Conservation (phyloP, 1,140 invertebrate species). For the Capitella teleta region DNA sequence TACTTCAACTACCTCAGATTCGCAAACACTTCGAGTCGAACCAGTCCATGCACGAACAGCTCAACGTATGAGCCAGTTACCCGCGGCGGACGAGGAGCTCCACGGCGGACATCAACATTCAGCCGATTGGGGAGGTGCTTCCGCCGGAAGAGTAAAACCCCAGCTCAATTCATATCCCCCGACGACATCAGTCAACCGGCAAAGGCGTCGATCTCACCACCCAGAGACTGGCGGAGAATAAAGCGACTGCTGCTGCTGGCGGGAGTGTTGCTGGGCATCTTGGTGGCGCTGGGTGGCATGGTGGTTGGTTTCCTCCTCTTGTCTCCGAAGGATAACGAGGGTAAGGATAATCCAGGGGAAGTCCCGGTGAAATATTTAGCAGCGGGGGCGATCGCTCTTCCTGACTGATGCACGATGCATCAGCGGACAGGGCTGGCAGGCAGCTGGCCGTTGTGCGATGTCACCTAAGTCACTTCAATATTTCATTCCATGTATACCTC, state of each 20-base stretch:
- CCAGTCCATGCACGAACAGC: not conserved
- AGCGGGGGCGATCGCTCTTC: too few species aligned
- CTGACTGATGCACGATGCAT: too few species aligned
- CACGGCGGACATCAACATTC: too few species aligned
- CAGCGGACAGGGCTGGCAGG: too few species aligned
- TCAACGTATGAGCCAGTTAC: not conserved
- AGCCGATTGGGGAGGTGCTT: not conserved
- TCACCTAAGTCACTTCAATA: too few species aligned
- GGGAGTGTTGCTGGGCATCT: not conserved
- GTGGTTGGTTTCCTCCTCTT: constrained; percentile 7
- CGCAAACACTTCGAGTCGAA: not conserved
- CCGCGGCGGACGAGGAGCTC: not conserved
- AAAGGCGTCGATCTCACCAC: not conserved
- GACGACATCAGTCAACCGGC: too few species aligned
- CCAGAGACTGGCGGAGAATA: not conserved
- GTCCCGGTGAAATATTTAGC: too few species aligned
- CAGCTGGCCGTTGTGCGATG: too few species aligned
- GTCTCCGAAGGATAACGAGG: not conserved
- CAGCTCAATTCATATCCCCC: too few species aligned
- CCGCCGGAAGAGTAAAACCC: not conserved
- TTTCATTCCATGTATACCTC: too few species aligned
- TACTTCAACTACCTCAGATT: constrained; percentile 3
- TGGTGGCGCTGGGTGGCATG: constrained; percentile 3
- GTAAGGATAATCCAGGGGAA: too few species aligned
- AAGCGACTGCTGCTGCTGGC: not conserved